Conservation (phyloP, 2,888 invertebrate species). For the Tetheella fluctuosa region DNA sequence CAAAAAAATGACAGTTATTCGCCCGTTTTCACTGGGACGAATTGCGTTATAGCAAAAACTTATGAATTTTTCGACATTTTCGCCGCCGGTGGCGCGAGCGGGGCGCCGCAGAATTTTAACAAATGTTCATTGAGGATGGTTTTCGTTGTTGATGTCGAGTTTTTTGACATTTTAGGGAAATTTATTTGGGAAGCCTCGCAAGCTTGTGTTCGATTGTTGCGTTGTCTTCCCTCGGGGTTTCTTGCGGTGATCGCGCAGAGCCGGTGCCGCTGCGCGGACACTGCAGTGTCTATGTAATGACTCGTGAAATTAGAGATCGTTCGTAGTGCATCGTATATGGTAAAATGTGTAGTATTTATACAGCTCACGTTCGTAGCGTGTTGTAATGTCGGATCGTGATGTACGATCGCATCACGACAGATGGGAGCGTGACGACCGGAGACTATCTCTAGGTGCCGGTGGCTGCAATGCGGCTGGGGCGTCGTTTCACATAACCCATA, state of each 20-base stretch:
- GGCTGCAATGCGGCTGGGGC: conserved; percentile 5
- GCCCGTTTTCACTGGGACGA: conserved; percentile 53
- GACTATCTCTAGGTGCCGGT: conserved; percentile 10
- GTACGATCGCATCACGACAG: conserved; percentile 37
- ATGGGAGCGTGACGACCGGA: conserved; percentile 29
- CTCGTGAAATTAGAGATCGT: conserved; percentile 47
- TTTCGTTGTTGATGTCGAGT: conserved; percentile 37
- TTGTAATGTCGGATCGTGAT: conserved; percentile 33
- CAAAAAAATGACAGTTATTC: conserved; percentile 65
- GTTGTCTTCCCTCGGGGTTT: not conserved
- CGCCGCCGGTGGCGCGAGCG: conserved; percentile 45
- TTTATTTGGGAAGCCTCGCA: conserved; percentile 30
- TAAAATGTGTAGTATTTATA: conserved; percentile 18
- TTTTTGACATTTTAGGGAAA: conserved; percentile 51
- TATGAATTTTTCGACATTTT: conserved; percentile 58
- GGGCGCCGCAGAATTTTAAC: conserved; percentile 52
- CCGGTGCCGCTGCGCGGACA: conserved; percentile 14
- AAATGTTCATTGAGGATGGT: conserved; percentile 51
- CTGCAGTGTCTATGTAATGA: conserved; percentile 29
- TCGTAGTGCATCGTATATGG: conserved; percentile 28
- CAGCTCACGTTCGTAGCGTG: conserved; percentile 32
- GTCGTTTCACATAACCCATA: conserved; percentile 4
- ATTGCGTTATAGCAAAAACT: conserved; percentile 55
- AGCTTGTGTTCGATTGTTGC: not conserved
- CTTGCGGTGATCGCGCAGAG: not conserved